Base-by-base conservation (phyloP, 1,140 invertebrate species). In the Drosophila eugracilis region DNA sequence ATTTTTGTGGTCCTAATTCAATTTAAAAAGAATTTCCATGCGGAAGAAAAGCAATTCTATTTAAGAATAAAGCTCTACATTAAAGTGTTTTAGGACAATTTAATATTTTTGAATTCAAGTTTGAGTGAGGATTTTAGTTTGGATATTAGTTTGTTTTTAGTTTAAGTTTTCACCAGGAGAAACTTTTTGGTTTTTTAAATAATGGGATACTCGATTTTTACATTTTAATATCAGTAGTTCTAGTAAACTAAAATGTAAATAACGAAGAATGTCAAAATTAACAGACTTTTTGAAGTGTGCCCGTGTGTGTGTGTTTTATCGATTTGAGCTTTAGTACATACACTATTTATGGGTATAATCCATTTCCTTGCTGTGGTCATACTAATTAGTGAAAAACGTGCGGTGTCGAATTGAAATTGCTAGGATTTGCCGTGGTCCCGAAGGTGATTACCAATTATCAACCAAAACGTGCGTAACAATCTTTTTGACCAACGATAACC, bases 391-490 rank as follows among this genome's bases (percentile, higher is more conserved):
- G 17, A 39, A 59, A 59, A 63, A 65, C 60, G 60, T 65, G 60
- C 60, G 55, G 60, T 65, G 55, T 36, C 30, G 28, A 62, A 45
- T 45, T 24, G 32, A 63, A 65, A 26, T 65, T 65, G 39, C 22
- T 45, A 28, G 14, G 39, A 60, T 45, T 62, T 62, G 36, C 22
- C 21, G 58, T 63, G 39, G 42, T 22, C 37, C 30, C 32, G 34
- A 34, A 65, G 60, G 55, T 63, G 32, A 28, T 62, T 6, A 6
- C 22, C 15, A 15, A 28, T 60, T 60, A 47, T 60, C 57, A 62
- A 17, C 39, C n/a, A 62, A 65, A 65, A 65, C 55, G 57, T 65
- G 60, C 57, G 60, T 47, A 60, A 19, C 22, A 45, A 44, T 21
- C 17, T 17, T 1, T 10, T 21, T 0, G 5, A 24, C 7, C 7